Conservation (phyloP, 2,113 vertebrate species). For the Triplophysa dalaica region DNA sequence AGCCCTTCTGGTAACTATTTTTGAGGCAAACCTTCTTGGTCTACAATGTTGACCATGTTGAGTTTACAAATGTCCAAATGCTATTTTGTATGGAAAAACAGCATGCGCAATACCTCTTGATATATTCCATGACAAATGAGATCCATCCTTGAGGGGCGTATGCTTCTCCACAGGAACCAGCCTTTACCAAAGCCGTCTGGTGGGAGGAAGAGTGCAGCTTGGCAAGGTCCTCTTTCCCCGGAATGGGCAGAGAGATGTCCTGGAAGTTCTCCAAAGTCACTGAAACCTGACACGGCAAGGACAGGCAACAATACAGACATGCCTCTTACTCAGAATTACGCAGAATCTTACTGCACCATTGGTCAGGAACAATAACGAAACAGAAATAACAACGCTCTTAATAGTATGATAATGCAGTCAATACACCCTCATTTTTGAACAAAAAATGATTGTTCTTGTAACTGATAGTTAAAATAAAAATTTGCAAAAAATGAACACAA, state of each 20-base stretch:
- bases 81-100: not conserved
- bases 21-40: no score
- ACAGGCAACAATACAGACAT: not conserved
- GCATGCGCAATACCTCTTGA: conserved; percentile 83
- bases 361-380: not conserved
- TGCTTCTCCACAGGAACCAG: conserved; percentile 92
- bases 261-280: conserved; percentile 98
- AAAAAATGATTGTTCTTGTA: not conserved
- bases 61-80: not conserved
- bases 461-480: no score
- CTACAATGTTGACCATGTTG: not conserved
- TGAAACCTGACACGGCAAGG: conserved; percentile 77
- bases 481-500: no score
- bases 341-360: not conserved
- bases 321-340: no score
- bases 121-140: conserved; percentile 95
- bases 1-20: no score
- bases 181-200: conserved; percentile 91
- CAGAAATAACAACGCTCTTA: not conserved
- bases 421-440: not conserved
- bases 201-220: conserved; percentile 95
- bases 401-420: not conserved
- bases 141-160: conserved; percentile 97
- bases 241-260: conserved; percentile 97
- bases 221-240: conserved; percentile 97